These are phyloP conservation scores for Drosophila formosana DNA, from an alignment of 2,888 invertebrate species.

Conservation along the genomic window DNA sequence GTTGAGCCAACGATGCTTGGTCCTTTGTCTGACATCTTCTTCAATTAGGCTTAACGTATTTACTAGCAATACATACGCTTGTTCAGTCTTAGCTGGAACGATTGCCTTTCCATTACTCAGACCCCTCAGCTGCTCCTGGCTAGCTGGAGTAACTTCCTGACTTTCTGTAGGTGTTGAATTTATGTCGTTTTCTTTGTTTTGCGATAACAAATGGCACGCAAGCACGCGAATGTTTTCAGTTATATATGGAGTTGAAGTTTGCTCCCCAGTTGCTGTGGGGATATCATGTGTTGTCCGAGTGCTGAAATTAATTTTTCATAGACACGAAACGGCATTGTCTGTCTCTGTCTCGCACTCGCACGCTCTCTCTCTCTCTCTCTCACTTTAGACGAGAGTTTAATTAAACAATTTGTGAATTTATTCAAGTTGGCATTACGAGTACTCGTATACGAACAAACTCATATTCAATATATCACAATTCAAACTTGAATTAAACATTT, in stretches of 20 bases:
- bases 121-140: background rate
- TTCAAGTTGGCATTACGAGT: constrained; percentile 22
- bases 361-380: constrained; percentile 1
- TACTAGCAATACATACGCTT: constrained; percentile 10
- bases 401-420: constrained; percentile 66
- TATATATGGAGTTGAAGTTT: constrained; percentile 7
- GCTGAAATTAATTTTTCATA: constrained; percentile 70
- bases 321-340: constrained; percentile 58
- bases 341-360: background rate
- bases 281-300: constrained; percentile 43
- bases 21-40: background rate
- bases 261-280: background rate
- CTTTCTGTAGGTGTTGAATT: constrained; percentile 75
- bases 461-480: constrained; percentile 47
- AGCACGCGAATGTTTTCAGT: constrained; percentile 60
- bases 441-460: constrained; percentile 22
- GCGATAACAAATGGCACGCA: constrained; percentile 68
- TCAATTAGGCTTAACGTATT: constrained; percentile 49
- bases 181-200: constrained; percentile 63
- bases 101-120: background rate
- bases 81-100: constrained; percentile 12
- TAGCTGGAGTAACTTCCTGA: constrained; percentile 27
- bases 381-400: constrained; percentile 59
- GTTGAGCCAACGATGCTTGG: background rate
- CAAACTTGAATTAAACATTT: constrained; percentile 40